Evolutionary conservation across 2,888 invertebrate species (phyloP).

Genomic region (Cheilosia grossa): DNA sequence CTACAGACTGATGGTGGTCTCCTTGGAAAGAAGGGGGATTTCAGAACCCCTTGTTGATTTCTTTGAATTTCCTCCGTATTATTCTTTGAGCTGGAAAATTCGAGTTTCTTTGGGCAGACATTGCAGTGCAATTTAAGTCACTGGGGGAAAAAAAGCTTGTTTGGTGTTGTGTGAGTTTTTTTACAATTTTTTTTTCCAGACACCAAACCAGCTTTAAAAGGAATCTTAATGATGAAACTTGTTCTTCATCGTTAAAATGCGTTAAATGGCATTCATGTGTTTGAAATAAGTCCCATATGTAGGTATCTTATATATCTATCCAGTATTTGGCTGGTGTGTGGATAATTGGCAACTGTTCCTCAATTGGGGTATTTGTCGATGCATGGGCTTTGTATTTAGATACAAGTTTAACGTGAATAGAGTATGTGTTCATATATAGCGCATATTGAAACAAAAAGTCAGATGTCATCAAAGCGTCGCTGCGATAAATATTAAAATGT

Average conservation of each 20-base stretch:
- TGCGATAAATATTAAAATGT: not conserved
- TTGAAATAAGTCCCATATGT: conserved; percentile 26
- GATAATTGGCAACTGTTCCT: conserved; percentile 5
- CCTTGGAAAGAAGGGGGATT: not conserved
- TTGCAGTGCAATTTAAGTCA: not conserved
- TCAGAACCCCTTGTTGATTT: not conserved
- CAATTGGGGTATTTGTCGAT: conserved; percentile 3
- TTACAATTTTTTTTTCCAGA: conserved; percentile 4
- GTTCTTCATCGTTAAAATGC: conserved; percentile 43
- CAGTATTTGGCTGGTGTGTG: conserved; percentile 1
- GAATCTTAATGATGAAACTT: conserved; percentile 44
- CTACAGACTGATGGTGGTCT: not conserved
- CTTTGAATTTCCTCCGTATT: too few relatives aligned
- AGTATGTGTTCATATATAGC: not conserved
- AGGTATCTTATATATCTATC: conserved; percentile 4
- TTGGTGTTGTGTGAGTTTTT: not conserved
- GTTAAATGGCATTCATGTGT: conserved; percentile 55
- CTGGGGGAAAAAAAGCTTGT: conserved; percentile 10
- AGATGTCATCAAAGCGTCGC: not conserved
- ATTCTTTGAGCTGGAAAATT: not conserved
- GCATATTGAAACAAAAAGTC: not conserved
- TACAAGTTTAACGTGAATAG: not conserved
- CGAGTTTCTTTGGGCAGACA: conserved; percentile 3
- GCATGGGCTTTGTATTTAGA: not conserved
- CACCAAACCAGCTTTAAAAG: conserved; percentile 28